phyloP scores from a whole-genome alignment of 1,140 invertebrate species.

The Hypothenemus hampei region DNA sequence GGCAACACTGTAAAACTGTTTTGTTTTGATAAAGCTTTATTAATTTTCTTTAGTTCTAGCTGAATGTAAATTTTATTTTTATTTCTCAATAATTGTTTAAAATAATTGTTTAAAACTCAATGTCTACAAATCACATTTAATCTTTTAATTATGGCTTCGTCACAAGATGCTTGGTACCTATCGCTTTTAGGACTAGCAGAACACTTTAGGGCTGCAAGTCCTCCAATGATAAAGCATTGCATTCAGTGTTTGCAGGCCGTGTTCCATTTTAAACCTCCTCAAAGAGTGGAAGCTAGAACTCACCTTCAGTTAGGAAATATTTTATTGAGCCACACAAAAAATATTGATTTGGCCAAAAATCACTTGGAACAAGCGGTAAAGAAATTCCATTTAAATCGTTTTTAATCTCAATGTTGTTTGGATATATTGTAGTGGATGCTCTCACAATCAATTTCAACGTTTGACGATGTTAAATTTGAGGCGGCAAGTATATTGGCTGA shows the following conservation, averaged over 20 bases:
- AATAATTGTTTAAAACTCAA: too few relatives aligned
- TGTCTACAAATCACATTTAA: too few relatives aligned
- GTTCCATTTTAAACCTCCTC: slow-evolving; percentile 90
- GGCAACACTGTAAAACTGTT: too few relatives aligned
- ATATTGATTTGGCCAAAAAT: slow-evolving; percentile 84
- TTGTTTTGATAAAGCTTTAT: too few relatives aligned
- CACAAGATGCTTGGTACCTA: slow-evolving; percentile 93
- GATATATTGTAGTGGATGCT: slow-evolving; percentile 75
- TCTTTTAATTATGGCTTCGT: slow-evolving; percentile 59
- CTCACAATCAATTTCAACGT: slow-evolving; percentile 78
- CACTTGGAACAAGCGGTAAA: slow-evolving; percentile 94
- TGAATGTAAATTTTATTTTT: too few relatives aligned
- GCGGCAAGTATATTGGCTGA: slow-evolving; percentile 87
- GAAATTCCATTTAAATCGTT: slow-evolving; percentile 29
- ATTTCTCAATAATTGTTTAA: too few relatives aligned
- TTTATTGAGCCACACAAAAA: slow-evolving; percentile 88
- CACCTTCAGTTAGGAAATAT: slow-evolving; percentile 95
- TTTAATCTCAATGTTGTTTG: not conserved
- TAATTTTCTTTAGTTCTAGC: too few relatives aligned
- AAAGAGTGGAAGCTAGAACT: slow-evolving; percentile 88
- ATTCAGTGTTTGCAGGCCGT: slow-evolving; percentile 95
- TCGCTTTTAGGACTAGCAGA: slow-evolving; percentile 91
- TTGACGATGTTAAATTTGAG: slow-evolving; percentile 96
- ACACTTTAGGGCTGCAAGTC: slow-evolving; percentile 91
- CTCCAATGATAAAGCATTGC: slow-evolving; percentile 92